Conservation (phyloP, 2,113 vertebrate genomes). For the Bubo blakistoni region DNA sequence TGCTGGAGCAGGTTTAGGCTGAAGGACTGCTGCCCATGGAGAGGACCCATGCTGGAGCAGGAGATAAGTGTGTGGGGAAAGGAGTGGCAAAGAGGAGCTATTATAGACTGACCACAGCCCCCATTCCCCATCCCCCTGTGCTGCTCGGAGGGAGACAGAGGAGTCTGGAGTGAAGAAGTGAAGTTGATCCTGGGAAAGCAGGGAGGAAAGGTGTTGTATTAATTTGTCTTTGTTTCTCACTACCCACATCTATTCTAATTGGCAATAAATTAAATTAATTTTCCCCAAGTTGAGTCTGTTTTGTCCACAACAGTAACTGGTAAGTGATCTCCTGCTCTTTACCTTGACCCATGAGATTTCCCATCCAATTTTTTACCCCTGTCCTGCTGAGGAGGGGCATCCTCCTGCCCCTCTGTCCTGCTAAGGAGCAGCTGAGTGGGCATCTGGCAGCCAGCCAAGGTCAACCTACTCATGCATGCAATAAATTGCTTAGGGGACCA, state of each 20-base stretch:
- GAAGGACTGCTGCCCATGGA: background rate
- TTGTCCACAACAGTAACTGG: background rate
- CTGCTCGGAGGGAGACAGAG: background rate
- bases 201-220: background rate
- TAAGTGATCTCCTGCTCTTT: background rate
- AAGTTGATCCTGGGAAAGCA: background rate
- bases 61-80: background rate
- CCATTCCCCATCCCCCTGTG: background rate
- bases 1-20: background rate
- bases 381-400: background rate
- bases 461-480: background rate
- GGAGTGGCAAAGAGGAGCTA: background rate
- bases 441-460: background rate
- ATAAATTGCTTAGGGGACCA: background rate
- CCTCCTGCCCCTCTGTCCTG: background rate
- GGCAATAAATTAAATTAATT: background rate
- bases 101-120: background rate
- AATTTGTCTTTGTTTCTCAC: background rate
- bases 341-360: background rate
- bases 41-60: fast-evolving
- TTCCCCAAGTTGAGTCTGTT: background rate
- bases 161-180: background rate
- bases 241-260: background rate
- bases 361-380: background rate
- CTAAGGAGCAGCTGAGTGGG: background rate